Evolutionary conservation across 2,113 vertebrate genomes (phyloP).

Genomic region (Ameiurus melas): DNA sequence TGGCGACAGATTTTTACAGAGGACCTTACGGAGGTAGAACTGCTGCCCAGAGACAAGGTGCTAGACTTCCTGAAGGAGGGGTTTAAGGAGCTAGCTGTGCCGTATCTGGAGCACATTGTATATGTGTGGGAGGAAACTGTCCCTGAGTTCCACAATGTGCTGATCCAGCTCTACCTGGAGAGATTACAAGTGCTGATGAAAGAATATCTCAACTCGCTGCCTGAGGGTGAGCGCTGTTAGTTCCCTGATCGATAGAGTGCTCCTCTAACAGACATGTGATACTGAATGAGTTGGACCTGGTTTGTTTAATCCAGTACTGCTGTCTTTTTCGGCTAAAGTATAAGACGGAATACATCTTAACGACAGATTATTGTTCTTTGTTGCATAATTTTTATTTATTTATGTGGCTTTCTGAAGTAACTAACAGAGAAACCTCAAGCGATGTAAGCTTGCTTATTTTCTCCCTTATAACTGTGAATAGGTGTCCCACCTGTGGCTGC

Average conservation of each 20-base stretch:
- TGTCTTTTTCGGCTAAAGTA: not conserved
- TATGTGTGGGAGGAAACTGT: slow-evolving; percentile 86
- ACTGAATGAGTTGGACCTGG: not conserved
- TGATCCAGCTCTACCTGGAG: slow-evolving; percentile 94
- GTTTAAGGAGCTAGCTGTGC: slow-evolving; percentile 88
- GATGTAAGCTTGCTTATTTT: not conserved
- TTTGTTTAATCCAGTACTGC: no score
- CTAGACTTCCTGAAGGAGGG: slow-evolving; percentile 89
- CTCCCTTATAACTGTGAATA: slow-evolving; percentile 33
- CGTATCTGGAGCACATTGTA: slow-evolving; percentile 94
- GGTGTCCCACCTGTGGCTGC: slow-evolving; percentile 77
- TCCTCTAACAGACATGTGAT: not conserved
- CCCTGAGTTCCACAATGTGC: slow-evolving; percentile 90
- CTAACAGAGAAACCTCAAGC: not conserved
- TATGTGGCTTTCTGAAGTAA: not conserved
- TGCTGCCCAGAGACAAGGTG: slow-evolving; percentile 85
- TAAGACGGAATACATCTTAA: not conserved
- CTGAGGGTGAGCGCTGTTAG: slow-evolving; percentile 75
- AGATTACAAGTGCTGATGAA: slow-evolving; percentile 95
- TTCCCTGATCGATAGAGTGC: not conserved
- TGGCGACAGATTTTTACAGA: slow-evolving; percentile 91
- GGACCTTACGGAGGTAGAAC: slow-evolving; percentile 94
- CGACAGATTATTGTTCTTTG: not conserved
- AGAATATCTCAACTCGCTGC: slow-evolving; percentile 85
- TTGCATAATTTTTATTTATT: not conserved